Evolutionary conservation across 2,113 vertebrate species (phyloP), one percentile per base, ranked within the genome.

Genomic region (Aegypius monachus): DNA sequence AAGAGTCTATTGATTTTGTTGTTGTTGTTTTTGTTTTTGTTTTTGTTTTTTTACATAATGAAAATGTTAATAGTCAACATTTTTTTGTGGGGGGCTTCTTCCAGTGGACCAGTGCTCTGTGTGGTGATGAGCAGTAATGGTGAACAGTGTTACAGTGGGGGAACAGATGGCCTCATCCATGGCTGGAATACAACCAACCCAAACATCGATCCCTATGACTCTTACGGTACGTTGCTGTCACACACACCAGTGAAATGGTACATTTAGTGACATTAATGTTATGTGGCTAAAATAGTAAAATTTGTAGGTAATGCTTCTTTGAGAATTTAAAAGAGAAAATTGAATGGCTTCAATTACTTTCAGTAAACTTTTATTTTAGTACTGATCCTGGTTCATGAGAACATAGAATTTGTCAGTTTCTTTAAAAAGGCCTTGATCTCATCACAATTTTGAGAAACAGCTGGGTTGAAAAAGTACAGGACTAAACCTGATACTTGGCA

Each of bases 121-220:
- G 99, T 99, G 92, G 99, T 99, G n/a, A 99, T 99, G 99, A 99
- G 99, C 97, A 99, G 97, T 73, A 99, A 97, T 31, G 99, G 99
- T 21, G 99, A 99, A 13, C 99, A 99, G 98, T 99, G 99, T 97
- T 99, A 99, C 94, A 99, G 99, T 32, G 99, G 99, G 7, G 99
- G 99, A 18, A 97, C 98, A 0, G 99, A 99, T 25, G 99, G 99
- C 29, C 98, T 99, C 78, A 99, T 99, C 91, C 99, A 99, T 97
- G 99, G 99, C 97, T 99, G 99, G 99, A 99, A 98, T 97, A 99
- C 98, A 26, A 99, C 99, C 62, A 99, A 99, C 87, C 99, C 99
- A 8, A 99, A 99, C 97, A 98, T 99, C 4, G 99, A 99, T 91
- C 99, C 99, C 62, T 99, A 99, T 75, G 99, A 99, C 95, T 99